Percentiles rank a stretch among this genome's conserved stretches.
These are phyloP conservation scores for Lepeophtheirus salmonis DNA, from an alignment of 1,140 invertebrate species.

Conservation along the genomic window DNA sequence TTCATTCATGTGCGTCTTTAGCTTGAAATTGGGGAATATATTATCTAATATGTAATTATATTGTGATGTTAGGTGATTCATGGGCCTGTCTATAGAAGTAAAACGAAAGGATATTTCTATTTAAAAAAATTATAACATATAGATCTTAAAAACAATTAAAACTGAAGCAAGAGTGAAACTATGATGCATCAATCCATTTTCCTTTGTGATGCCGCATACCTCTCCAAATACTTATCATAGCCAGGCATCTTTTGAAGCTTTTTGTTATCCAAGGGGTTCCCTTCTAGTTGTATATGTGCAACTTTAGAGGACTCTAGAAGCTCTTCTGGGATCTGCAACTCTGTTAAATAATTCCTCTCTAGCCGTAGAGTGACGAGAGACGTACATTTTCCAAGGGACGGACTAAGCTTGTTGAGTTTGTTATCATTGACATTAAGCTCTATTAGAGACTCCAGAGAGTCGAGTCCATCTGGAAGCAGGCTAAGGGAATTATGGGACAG, in stretches of 20 bases:
- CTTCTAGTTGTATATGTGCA: neutral
- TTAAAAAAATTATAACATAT: too few species aligned
- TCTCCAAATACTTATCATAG: neutral
- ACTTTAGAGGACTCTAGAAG: neutral
- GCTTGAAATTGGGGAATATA: too few species aligned
- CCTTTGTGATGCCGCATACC: neutral
- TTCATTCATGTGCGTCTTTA: too few species aligned
- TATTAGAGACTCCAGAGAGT: neutral
- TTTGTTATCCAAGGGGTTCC: neutral
- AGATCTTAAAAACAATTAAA: too few species aligned
- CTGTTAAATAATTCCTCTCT: neutral
- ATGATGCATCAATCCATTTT: neutral
- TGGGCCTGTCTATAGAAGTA: too few species aligned
- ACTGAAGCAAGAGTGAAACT: too few species aligned
- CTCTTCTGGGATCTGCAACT: neutral
- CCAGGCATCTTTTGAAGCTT: neutral
- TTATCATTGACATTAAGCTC: neutral
- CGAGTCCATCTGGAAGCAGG: neutral
- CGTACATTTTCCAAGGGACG: neutral
- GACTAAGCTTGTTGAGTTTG: neutral
- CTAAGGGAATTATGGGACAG: neutral
- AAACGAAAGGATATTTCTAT: too few species aligned
- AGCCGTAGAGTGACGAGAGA: neutral
- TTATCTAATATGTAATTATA: too few species aligned
- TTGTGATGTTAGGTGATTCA: too few species aligned